These are phyloP conservation scores for Cosmia pyralina DNA, from an alignment of 2,888 invertebrate species.

Conservation along the genomic window DNA sequence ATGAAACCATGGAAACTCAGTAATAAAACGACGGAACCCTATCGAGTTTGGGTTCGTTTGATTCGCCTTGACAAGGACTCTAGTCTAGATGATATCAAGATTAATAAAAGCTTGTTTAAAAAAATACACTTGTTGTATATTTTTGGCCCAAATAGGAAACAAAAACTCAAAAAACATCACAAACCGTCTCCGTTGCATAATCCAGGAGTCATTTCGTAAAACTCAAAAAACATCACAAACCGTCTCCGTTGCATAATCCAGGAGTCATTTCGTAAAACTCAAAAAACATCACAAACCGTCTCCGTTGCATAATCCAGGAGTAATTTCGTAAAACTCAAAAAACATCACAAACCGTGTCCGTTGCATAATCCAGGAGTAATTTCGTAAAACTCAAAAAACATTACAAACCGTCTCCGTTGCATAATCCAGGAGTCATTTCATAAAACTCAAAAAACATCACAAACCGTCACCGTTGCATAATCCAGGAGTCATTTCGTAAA, in stretches of 20 bases:
- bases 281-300: constrained; percentile 1
- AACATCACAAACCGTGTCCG: not conserved
- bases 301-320: not conserved
- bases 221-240: constrained; percentile 6
- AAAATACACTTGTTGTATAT: too few species aligned
- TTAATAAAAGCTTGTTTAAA: too few species aligned
- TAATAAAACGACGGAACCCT: too few species aligned
- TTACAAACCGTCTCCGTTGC: not conserved
- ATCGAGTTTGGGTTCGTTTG: too few species aligned
- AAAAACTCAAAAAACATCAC: not conserved
- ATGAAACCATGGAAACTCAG: too few species aligned
- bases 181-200: not conserved
- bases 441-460: constrained; percentile 9
- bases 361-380: not conserved
- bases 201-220: not conserved
- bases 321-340: not conserved
- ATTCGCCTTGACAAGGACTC: too few species aligned
- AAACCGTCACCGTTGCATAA: not conserved
- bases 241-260: not conserved
- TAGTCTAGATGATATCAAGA: too few species aligned
- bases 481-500: not conserved
- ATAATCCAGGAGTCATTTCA: not conserved
- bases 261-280: not conserved
- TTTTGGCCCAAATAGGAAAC: not conserved
- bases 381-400: constrained; percentile 7